Evolutionary conservation across 2,113 vertebrate species (phyloP).

Genomic region (Cichladusa arquata): DNA sequence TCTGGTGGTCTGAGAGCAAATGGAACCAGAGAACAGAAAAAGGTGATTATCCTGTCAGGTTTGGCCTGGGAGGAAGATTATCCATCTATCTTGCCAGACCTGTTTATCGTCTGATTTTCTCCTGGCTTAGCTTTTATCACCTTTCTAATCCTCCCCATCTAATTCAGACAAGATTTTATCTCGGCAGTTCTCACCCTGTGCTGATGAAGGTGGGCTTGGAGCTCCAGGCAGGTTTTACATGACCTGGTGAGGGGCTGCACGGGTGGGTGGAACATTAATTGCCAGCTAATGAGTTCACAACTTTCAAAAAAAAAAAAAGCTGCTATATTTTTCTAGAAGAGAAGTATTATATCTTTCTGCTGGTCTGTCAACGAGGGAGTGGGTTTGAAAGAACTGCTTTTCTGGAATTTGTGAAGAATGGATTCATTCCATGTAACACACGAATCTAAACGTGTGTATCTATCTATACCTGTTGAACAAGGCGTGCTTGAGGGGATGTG

Average conservation of each 20-base stretch:
- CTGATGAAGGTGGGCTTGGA: neutral
- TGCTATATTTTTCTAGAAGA: neutral
- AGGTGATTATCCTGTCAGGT: constrained; percentile 32
- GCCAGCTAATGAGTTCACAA: neutral
- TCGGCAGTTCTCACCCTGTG: neutral
- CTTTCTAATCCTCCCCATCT: constrained; percentile 20
- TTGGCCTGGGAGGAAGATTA: constrained; percentile 22
- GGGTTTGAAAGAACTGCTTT: neutral
- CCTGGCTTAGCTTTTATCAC: constrained; percentile 27
- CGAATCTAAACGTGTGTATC: rapidly evolving
- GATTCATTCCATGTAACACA: neutral
- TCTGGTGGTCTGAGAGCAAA: neutral
- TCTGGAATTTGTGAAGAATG: neutral
- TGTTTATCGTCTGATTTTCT: constrained; percentile 39
- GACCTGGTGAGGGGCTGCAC: neutral
- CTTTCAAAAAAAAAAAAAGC: neutral
- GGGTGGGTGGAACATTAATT: neutral
- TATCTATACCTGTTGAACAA: neutral
- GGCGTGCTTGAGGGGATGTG: neutral
- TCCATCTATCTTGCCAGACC: constrained; percentile 24
- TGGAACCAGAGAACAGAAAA: neutral
- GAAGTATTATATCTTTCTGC: neutral
- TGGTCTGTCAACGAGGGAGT: neutral
- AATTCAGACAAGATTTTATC: constrained; percentile 1
- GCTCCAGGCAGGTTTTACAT: neutral